Base-by-base conservation (phyloP, 2,888 invertebrate species). In the Ectemnius cavifrons region DNA sequence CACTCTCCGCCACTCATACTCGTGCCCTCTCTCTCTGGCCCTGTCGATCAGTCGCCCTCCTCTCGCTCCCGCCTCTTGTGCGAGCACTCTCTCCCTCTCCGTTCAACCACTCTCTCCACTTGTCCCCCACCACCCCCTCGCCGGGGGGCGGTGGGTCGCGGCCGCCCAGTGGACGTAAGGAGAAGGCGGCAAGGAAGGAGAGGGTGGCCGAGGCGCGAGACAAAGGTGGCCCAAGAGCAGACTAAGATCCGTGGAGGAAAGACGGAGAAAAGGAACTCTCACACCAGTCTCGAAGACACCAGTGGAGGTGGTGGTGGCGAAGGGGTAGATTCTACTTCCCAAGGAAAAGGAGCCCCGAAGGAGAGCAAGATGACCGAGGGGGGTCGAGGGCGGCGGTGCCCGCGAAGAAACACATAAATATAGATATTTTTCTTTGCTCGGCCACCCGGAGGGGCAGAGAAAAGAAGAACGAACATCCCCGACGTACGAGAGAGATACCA, bases 341-440 rank as follows among this genome's bases (percentile, higher is more conserved):
- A 16, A 64, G 45, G 63, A 1, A 16, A 14, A 27, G n/a, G 23
- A 49, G 27, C 14, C 20, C 14, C 56, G 61, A 62, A 37, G 47
- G 59, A 62, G 52, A n/a, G 23, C 46, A 16, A 23, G 28, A 52
- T 23, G 52, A 63, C 67, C 68, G 49, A 14, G 14, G 62, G 78
- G 83, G 82, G 86, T 84, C 88, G 87, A 52, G 65, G 64, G 75
- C 58, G 61, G 73, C 69, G 65, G 77, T 81, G 79, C 84, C 83
- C 86, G 85, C 88, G 87, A 88, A 89, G 89, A 89, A 89, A 89
- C 87, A 88, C 87, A 89, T 88, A 89, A 89, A 89, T 89, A 89
- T 88, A 89, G 89, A 88, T 89, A 89, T 89, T 88, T 83, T 87
- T 87, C 85, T 86, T 78, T 79, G 85, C 79, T 77, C 71, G 77